phyloP scores from a whole-genome alignment of 2,888 invertebrate genomes.

The Rotaria socialis region DNA sequence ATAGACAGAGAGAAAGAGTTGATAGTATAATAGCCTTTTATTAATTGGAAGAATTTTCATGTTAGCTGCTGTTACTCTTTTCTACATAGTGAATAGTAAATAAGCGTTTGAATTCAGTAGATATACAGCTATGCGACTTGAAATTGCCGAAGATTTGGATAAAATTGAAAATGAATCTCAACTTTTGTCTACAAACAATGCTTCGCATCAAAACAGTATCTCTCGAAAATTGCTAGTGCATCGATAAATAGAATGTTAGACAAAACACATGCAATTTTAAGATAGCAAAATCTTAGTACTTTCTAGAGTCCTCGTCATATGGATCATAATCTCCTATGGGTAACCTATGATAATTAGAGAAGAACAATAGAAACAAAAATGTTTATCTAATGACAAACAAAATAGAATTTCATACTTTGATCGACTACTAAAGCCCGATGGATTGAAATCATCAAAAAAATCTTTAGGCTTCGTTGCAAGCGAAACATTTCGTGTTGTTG shows the following conservation, averaged over 20 bases:
- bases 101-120: no score
- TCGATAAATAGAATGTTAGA: neutral
- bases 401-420: neutral
- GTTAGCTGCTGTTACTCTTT: no score
- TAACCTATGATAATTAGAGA: neutral
- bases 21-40: no score
- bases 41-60: no score
- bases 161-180: no score
- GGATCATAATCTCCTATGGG: neutral
- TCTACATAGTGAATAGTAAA: no score
- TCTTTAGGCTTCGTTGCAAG: constrained; percentile 50
- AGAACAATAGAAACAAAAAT: neutral
- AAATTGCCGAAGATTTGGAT: no score
- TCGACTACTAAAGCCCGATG: constrained; percentile 45
- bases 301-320: neutral
- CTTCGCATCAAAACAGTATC: no score
- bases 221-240: no score
- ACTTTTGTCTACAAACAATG: no score
- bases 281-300: neutral
- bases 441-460: constrained; percentile 56
- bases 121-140: no score
- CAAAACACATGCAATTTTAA: neutral
- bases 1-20: no score
- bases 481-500: constrained; percentile 49
- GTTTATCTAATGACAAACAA: neutral